Conservation (phyloP, 2,113 vertebrate species). For the Protobothrops flavoviridis region DNA sequence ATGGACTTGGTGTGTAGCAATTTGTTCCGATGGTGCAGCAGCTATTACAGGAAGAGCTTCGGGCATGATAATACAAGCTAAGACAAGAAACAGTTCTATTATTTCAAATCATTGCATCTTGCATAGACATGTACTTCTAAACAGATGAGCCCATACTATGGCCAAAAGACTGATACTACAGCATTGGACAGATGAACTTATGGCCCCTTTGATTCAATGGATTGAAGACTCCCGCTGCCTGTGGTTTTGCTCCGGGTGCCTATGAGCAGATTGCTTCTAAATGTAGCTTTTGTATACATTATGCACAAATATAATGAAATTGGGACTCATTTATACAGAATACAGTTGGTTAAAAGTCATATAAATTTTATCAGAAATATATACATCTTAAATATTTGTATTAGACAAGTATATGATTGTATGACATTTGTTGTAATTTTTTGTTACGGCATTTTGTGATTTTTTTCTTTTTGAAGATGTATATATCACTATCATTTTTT, state of each 20-base stretch:
- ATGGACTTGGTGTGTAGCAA: no score
- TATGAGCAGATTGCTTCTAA: background rate
- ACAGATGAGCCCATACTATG: background rate
- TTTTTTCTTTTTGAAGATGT: background rate
- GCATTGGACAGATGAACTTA: background rate
- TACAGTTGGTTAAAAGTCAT: background rate
- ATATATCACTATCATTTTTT: background rate
- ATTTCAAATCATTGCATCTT: no score
- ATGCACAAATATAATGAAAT: background rate
- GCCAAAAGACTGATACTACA: background rate
- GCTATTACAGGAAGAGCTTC: no score
- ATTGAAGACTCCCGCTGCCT: background rate
- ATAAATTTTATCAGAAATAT: background rate
- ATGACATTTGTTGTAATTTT: background rate
- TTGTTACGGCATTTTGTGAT: background rate
- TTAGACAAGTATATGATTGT: background rate
- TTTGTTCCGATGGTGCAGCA: no score
- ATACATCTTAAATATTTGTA: background rate
- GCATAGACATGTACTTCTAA: no score
- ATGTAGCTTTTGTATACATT: background rate
- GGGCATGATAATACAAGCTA: no score
- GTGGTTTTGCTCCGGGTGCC: background rate
- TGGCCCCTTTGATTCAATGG: background rate
- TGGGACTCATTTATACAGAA: background rate
- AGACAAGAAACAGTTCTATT: no score